Evolutionary conservation across 2,888 invertebrate genomes (phyloP), one percentile per base, ranked within the genome.

Genomic region (Metalampra italica): DNA sequence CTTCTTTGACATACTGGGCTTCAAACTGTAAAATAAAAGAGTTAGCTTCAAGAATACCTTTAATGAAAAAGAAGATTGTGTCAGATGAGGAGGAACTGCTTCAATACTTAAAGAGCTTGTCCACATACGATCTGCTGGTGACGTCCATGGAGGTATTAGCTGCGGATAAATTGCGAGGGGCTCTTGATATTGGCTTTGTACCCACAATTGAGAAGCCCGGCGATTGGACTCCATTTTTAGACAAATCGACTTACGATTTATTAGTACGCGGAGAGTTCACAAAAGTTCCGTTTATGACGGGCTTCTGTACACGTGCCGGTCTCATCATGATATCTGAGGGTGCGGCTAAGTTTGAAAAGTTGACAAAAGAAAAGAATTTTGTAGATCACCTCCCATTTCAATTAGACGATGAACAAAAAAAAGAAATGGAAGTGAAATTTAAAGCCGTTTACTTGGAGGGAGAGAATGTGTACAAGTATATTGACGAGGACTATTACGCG

Each of bases 271-370:
- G 91, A 32, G 66, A 88, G 30, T 90, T 90, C 52, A 68, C 68
- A 13, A 85, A 86, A 64, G 82, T 91, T 0, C 91, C 91, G 0
- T 82, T 79, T 15, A 82, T 92, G 55, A 62, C 81, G 40, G 92
- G 92, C 7, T 84, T 84, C 56, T 88, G 88, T 52, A 66, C 77
- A 8, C 68, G 83, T 9, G 91, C 91, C 60, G 90, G 91, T n/a
- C 73, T 90, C 29, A 47, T 87, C 1, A 75, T 82, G 64, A 45
- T 77, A 9, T 53, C 68, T 0, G 55, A 64, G 38, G 60, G 43
- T 14, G 51, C 54, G 30, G 29, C 50, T 7, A 53, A 54, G 30
- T 52, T 79, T 12, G 68, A 76, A 3, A 68, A 70, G 43, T 55
- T 78, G 46, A 40, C 50, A 0, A 51, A 57, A 48, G 71, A 78